These are phyloP conservation scores for Acleris literana DNA, from an alignment of 2,888 invertebrate genomes.

Conservation along the genomic window DNA sequence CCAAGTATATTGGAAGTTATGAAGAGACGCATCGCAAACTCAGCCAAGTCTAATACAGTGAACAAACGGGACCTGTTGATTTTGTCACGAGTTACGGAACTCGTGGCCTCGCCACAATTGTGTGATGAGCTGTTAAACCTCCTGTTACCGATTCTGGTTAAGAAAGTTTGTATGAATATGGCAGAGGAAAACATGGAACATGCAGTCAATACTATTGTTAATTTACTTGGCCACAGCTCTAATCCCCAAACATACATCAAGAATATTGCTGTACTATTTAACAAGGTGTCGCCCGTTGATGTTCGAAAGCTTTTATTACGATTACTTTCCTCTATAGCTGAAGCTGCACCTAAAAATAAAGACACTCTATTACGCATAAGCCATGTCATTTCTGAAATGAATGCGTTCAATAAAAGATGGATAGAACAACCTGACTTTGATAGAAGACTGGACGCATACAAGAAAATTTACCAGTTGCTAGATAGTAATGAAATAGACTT, in stretches of 20 bases:
- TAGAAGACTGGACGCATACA: slow-evolving; percentile 90
- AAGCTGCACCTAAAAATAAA: slow-evolving; percentile 64
- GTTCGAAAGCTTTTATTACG: slow-evolving; percentile 88
- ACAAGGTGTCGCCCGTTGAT: slow-evolving; percentile 85
- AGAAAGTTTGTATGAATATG: slow-evolving; percentile 83
- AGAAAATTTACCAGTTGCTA: slow-evolving; percentile 84
- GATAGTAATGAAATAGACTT: slow-evolving; percentile 81
- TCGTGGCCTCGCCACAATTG: slow-evolving; percentile 86
- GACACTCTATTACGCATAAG: slow-evolving; percentile 78
- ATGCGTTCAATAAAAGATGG: slow-evolving; percentile 93
- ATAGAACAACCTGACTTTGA: slow-evolving; percentile 98
- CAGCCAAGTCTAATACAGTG: slow-evolving; percentile 82
- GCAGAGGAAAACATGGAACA: slow-evolving; percentile 88
- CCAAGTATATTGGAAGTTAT: slow-evolving; percentile 87
- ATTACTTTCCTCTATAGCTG: slow-evolving; percentile 84
- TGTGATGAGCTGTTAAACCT: slow-evolving; percentile 88
- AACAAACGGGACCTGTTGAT: slow-evolving; percentile 89
- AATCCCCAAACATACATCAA: slow-evolving; percentile 87
- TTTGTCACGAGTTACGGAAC: slow-evolving; percentile 89
- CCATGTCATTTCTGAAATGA: slow-evolving; percentile 86
- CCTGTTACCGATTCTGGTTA: slow-evolving; percentile 87
- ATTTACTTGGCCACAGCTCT: slow-evolving; percentile 88
- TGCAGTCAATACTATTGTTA: slow-evolving; percentile 88
- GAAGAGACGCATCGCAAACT: slow-evolving; percentile 85
- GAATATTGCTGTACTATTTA: slow-evolving; percentile 88